Evolutionary conservation across 2,797 vertebrate species (phyloP).

Genomic region (Euthynnus affinis): DNA sequence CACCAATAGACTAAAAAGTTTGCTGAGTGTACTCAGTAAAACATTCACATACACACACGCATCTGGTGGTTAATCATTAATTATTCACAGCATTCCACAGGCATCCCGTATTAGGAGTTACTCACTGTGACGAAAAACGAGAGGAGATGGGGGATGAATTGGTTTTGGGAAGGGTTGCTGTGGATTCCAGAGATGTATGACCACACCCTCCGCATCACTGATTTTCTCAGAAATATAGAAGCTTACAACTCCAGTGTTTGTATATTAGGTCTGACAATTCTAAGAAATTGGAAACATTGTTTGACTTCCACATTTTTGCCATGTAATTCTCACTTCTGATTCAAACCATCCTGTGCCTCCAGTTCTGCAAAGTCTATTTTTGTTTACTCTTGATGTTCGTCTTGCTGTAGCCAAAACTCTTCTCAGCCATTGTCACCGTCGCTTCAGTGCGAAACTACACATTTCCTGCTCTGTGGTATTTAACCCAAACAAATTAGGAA

Average conservation of each 20-base stretch:
- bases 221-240: conserved; percentile 1
- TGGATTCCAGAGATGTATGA: conserved; percentile 29
- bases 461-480: conserved; percentile 14
- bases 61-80: conserved; percentile 63
- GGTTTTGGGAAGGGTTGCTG: conserved; percentile 55
- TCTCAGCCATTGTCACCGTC: background rate
- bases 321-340: background rate
- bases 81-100: conserved; percentile 61
- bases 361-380: background rate
- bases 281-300: background rate
- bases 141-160: conserved; percentile 40
- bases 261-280: background rate
- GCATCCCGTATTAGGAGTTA: conserved; percentile 40
- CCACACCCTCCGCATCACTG: conserved; percentile 51
- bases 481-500: conserved; percentile 18
- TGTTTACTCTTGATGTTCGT: background rate
- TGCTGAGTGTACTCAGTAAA: background rate
- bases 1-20: background rate
- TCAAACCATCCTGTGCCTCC: background rate
- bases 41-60: conserved; percentile 13
- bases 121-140: conserved; percentile 41
- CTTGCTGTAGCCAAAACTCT: background rate
- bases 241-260: background rate
- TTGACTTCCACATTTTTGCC: background rate
- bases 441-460: background rate